Conservation (phyloP, 2,113 vertebrate genomes). For the Hypomesus transpacificus region DNA sequence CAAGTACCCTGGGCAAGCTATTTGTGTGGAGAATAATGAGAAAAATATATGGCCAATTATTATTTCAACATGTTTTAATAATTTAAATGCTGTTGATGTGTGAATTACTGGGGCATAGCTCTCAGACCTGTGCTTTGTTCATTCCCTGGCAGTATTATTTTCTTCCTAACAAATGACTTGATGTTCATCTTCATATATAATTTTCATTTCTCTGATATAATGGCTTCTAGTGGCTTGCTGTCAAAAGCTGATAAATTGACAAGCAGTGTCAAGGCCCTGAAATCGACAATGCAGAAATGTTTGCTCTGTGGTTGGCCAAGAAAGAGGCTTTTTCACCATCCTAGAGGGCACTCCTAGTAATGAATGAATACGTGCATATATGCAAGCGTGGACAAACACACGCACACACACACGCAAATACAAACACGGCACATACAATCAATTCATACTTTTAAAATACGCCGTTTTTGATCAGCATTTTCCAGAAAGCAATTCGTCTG, state of each 20-base stretch:
- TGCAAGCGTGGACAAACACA: constrained; percentile 18
- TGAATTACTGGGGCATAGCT: constrained; percentile 69
- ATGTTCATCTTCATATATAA: constrained; percentile 76
- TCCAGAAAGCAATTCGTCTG: constrained; percentile 24
- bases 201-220: constrained; percentile 74
- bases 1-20: constrained; percentile 83
- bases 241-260: constrained; percentile 72
- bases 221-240: constrained; percentile 69
- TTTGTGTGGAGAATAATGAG: constrained; percentile 77
- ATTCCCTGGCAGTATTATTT: constrained; percentile 62
- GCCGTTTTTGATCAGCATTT: constrained; percentile 50
- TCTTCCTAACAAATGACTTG: constrained; percentile 71
- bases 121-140: constrained; percentile 55
- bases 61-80: constrained; percentile 81
- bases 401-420: constrained; percentile 30
- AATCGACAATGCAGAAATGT: constrained; percentile 63
- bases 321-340: constrained; percentile 32
- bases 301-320: constrained; percentile 44
- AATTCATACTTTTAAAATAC: constrained; percentile 38
- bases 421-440: constrained; percentile 31
- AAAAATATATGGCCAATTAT: constrained; percentile 90
- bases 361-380: constrained; percentile 66
- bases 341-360: constrained; percentile 53
- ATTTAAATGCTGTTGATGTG: constrained; percentile 77
- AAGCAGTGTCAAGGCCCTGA: constrained; percentile 61